phyloP scores from a whole-genome alignment of 2,888 invertebrate genomes.

The Drosophila heteroneura region DNA sequence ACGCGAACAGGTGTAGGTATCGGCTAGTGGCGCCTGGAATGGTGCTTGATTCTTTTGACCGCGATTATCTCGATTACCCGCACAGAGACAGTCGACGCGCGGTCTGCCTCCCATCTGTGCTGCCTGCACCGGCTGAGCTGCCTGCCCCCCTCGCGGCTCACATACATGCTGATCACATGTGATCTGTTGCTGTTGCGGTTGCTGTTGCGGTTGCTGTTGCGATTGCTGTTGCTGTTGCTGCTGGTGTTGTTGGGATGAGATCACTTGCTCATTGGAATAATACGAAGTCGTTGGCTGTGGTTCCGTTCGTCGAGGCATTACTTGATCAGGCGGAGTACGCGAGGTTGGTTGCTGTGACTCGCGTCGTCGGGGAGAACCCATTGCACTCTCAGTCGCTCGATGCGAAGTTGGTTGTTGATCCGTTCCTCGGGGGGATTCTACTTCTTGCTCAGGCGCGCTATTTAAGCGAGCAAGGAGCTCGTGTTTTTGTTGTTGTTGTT shows the following conservation, averaged over 20 bases:
- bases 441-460: not conserved
- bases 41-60: not conserved
- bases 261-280: not conserved
- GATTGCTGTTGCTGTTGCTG: not conserved
- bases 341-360: not conserved
- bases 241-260: not conserved
- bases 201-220: not conserved
- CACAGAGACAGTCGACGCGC: constrained; percentile 47
- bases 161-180: not conserved
- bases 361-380: not conserved
- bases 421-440: not conserved
- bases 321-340: not conserved
- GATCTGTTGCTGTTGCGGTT: not conserved
- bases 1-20: constrained; percentile 45
- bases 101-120: constrained; percentile 6
- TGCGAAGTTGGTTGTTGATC: not conserved
- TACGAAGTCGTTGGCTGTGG: not conserved
- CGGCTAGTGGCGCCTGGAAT: constrained; percentile 45
- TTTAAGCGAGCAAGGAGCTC: not conserved
- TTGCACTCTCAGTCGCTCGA: not conserved
- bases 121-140: not conserved
- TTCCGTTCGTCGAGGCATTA: not conserved
- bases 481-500: not conserved
- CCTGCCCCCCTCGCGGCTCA: not conserved
- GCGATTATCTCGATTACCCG: not conserved